Base-by-base conservation (phyloP, 2,888 invertebrate genomes). In the Xestoiulus laeticollis region DNA sequence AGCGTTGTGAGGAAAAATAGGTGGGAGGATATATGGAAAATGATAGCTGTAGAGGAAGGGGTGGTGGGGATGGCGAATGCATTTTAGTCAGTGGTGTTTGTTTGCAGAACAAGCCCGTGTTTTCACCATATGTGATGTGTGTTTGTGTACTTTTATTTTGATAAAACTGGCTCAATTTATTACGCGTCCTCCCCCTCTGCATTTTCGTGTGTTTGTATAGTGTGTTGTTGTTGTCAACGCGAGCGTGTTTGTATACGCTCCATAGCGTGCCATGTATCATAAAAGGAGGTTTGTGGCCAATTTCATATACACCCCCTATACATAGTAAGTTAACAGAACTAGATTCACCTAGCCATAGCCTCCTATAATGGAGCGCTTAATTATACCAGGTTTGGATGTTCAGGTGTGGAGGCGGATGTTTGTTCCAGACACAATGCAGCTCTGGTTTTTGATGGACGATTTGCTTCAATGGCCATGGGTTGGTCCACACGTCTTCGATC, bases 281-380 rank as follows among this genome's bases (percentile, higher is more conserved):
- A 78, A 78, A 53, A 78, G 30, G 30, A 32, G 78, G 78, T 78
- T 78, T 78, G 78, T 26, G 78, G 78, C 78, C 78, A 78, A 78
- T 30, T 78, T 78, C 30, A 78, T 78, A 78, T 30, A 12, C 68
- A 26, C 68, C 26, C 68, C 26, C 68, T 68, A 78, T 30, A 38
- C 38, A 38, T 8, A 8, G 8, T 30, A 16, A 78, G 10, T 30
- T 78, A 78, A 78, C 30, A 30, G 4, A 78, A 78, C 78, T 78
- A 14, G 30, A 78, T 78, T 78, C 26, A 30, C 16, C 14, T 32
- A 78, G 68, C 8, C 38, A 38, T 38, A 38, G 38, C 38, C 8
- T n/a, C n/a, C 4, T 22, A 26, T 68, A 78, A 78, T 78, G 78
- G 30, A 26, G 12, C 14, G 30, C 78, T 30, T 78, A 14, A 12